Base-by-base conservation (phyloP, 2,888 invertebrate genomes). In the Drosophila aldrichi region DNA sequence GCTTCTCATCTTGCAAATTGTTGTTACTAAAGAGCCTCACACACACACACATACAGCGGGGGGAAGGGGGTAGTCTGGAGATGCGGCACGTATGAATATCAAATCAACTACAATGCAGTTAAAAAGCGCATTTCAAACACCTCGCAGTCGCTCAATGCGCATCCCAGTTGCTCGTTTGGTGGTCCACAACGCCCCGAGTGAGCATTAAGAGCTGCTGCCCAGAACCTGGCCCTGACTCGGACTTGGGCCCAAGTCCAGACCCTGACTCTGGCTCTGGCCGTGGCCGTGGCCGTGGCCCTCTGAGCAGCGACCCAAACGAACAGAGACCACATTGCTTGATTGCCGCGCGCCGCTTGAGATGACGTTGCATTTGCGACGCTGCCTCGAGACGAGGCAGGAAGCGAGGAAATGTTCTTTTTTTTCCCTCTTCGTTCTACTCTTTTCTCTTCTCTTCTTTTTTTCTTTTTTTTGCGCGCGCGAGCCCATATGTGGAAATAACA, bases 31-130 rank as follows among this genome's bases (percentile, higher is more conserved):
- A 54, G 49, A 74, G 70, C n/a, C 10, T 12, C 38, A 18, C 36
- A 20, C 18, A 64, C 64, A 64, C 25, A 59, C 38, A 68, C 44
- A 25, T 38, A 60, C 48, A 25, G 44, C 32, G 41, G 48, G 14
- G 20, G 43, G 25, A 40, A n/a, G 43, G 36, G 18, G 48, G 41
- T 29, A 36, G 25, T 6, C 38, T 29, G 29, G n/a, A 48, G 34
- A 51, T 64, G 64, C 57, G 46, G 72, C 71, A 81, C 70, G 72
- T 88, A 87, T 80, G 82, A 78, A 84, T 87, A 89, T 78, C 85
- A 80, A 80, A 84, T 78, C 89, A 89, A 86, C 85, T 79, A 81
- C 78, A 89, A 81, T 86, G 86, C 89, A 84, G 89, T 87, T 86
- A 87, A 87, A 82, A 82, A 80, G 82, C 88, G 72, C 78, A 87